A percentile compares a stretch with the other conserved stretches of the same genome.
Conservation (phyloP, 2,113 vertebrate species). For the Laticauda laticaudata region DNA sequence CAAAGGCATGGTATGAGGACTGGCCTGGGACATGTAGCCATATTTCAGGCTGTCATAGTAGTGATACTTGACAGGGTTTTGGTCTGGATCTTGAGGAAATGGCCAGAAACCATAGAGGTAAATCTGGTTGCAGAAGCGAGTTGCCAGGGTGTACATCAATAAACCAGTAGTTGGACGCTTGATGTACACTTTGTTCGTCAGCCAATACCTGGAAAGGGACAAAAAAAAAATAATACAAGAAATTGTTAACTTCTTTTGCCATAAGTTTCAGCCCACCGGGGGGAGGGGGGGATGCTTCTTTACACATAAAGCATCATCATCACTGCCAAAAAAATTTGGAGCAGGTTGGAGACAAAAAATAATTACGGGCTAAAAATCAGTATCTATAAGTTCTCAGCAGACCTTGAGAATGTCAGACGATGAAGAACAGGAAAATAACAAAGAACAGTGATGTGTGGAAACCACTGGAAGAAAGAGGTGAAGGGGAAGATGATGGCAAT, state of each 20-base stretch:
- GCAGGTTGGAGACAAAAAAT: neutral
- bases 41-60: constrained; percentile 94
- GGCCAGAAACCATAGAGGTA: constrained; percentile 97
- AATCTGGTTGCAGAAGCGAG: constrained; percentile 94
- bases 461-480: neutral
- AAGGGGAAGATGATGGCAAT: neutral
- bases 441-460: neutral
- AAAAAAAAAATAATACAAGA: neutral
- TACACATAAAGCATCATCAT: neutral
- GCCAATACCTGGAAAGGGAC: constrained; percentile 83
- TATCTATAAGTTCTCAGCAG: neutral
- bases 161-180: constrained; percentile 95
- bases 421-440: neutral
- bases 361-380: neutral
- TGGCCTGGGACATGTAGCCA: constrained; percentile 88
- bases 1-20: constrained; percentile 95
- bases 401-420: neutral
- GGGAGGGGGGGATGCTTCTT: neutral
- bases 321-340: neutral
- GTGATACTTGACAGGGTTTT: constrained; percentile 91
- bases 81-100: constrained; percentile 80
- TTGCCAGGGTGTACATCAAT: constrained; percentile 95
- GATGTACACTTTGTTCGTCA: constrained; percentile 94
- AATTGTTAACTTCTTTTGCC: neutral
- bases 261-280: neutral